phyloP scores from a whole-genome alignment of 1,140 invertebrate species.

The Drosophila kikkawai region DNA sequence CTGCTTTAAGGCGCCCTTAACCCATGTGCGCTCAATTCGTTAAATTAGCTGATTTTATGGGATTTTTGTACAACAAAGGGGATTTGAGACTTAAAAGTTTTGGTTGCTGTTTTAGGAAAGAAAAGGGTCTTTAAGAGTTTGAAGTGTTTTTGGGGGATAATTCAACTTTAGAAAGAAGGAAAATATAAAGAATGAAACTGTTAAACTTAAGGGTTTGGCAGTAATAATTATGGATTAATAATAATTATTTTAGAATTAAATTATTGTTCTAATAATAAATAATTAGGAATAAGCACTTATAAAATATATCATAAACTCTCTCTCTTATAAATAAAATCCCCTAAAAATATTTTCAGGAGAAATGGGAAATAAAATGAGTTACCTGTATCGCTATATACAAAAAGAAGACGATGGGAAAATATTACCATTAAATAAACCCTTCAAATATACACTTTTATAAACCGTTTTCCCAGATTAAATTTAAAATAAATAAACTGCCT shows the following conservation, averaged over 20 bases:
- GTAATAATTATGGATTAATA: no score
- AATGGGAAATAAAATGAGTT: no score
- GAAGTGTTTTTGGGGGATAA: not conserved
- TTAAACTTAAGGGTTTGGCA: not conserved
- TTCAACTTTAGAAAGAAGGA: not conserved
- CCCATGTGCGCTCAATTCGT: constrained; percentile 19
- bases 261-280: not conserved
- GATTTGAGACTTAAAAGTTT: constrained; percentile 17
- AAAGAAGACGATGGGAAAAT: not conserved
- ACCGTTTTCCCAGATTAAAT: not conserved
- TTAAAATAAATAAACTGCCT: constrained; percentile 14
- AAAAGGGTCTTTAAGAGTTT: not conserved
- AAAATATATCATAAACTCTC: no score
- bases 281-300: no score
- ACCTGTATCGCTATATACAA: no score
- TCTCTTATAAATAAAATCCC: no score
- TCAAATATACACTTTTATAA: not conserved
- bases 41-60: constrained; percentile 24
- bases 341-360: no score
- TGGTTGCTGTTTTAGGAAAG: not conserved
- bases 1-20: constrained; percentile 61
- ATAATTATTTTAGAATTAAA: no score
- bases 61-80: constrained; percentile 11
- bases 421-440: not conserved
- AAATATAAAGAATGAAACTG: not conserved